Percentiles rank a stretch among this genome's conserved stretches.
Evolutionary conservation across 2,113 vertebrate species (phyloP).

Genomic region (Puntigrus tetrazona): DNA sequence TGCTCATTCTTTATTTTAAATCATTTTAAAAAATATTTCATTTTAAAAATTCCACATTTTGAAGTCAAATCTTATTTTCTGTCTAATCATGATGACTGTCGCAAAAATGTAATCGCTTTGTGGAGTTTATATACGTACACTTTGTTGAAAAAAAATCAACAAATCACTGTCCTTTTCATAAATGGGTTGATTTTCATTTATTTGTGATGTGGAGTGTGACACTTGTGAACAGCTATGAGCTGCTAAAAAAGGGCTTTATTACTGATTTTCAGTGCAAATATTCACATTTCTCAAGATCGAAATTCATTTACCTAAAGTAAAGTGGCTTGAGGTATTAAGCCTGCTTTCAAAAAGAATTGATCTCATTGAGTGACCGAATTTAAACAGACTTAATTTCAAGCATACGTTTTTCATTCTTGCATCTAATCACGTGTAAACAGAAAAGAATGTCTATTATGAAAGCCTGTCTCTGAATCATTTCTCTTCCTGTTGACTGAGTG

Average conservation of each 20-base stretch:
- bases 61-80: too few relatives aligned
- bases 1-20: too few relatives aligned
- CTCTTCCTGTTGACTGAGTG: not conserved
- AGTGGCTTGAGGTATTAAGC: not conserved
- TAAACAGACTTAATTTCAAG: not conserved
- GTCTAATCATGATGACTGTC: not conserved
- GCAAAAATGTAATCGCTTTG: not conserved
- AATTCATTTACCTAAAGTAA: not conserved
- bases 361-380: not conserved
- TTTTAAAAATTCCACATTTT: too few relatives aligned
- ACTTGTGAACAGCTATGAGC: not conserved
- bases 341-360: not conserved
- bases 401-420: too few relatives aligned
- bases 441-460: not conserved
- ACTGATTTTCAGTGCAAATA: not conserved
- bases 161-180: not conserved
- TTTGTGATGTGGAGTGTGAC: not conserved
- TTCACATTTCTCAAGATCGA: not conserved
- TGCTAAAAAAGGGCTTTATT: not conserved
- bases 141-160: not conserved
- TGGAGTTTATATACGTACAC: not conserved
- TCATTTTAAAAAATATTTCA: too few relatives aligned
- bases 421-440: not conserved
- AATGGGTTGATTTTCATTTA: not conserved
- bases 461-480: too few relatives aligned